Conservation (phyloP, 2,797 vertebrate genomes). For the Arvicola amphibius region DNA sequence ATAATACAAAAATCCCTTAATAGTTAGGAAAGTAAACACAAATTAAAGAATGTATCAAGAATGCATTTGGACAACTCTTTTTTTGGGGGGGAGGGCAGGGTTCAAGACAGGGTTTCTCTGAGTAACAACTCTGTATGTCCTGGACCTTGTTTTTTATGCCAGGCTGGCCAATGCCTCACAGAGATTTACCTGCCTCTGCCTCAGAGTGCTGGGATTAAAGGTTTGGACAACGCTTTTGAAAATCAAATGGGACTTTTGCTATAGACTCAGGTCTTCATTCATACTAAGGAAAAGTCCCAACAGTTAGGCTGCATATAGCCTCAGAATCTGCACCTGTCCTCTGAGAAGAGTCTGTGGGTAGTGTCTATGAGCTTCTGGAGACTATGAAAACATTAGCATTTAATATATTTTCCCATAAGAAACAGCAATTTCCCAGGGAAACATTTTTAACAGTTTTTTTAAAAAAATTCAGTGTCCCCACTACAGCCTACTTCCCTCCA, state of each 20-base stretch:
- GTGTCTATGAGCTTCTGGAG: neutral
- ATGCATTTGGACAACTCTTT: neutral
- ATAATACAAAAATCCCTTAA: slow-evolving; percentile 7
- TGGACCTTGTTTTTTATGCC: no score
- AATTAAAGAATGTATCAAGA: neutral
- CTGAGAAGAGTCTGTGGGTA: neutral
- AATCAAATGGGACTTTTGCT: neutral
- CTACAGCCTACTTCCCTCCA: neutral
- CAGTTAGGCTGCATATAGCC: neutral
- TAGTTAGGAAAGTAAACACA: neutral
- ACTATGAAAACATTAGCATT: neutral
- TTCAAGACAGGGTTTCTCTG: no score
- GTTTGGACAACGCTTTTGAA: neutral
- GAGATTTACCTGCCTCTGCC: no score
- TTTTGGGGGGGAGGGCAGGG: no score
- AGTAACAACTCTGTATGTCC: no score
- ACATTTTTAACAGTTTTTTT: neutral
- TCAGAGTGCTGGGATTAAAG: no score
- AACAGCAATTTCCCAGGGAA: neutral
- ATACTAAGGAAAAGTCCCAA: neutral
- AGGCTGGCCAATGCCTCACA: no score
- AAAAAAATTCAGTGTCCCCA: neutral
- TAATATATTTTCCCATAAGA: neutral
- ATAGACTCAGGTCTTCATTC: neutral
- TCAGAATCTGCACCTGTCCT: neutral